Conservation (phyloP, 2,888 invertebrate genomes). For the Lasioglossum malachurum region DNA sequence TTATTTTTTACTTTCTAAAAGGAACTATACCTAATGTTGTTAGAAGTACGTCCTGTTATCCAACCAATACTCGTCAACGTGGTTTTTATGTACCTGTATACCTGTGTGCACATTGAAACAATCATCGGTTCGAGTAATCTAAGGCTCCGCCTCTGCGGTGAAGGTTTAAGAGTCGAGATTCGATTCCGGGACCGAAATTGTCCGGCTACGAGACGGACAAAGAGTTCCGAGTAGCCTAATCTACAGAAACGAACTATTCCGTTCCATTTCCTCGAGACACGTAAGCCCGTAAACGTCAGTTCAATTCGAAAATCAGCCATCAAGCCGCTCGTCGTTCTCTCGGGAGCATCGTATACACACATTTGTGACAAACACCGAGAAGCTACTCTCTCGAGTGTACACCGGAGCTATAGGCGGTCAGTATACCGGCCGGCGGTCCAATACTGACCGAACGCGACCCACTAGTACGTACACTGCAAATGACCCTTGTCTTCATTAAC, state of each 20-base stretch:
- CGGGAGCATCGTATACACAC: slow-evolving; percentile 7
- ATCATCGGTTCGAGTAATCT: neutral
- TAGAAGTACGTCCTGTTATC: too few species aligned
- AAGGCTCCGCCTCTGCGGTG: neutral
- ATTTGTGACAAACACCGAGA: slow-evolving; percentile 26
- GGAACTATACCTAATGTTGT: too few species aligned
- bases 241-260: neutral
- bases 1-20: too few species aligned
- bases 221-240: neutral
- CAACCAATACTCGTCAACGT: too few species aligned
- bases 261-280: neutral
- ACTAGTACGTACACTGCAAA: slow-evolving; percentile 16
- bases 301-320: neutral
- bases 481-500: slow-evolving; percentile 3
- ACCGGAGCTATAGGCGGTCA: slow-evolving; percentile 21
- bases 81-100: too few species aligned
- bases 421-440: slow-evolving; percentile 31
- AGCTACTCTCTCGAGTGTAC: neutral
- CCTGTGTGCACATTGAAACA: neutral
- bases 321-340: neutral
- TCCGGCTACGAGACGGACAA: neutral
- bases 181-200: neutral
- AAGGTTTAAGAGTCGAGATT: neutral
- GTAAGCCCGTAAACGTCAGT: neutral
- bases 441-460: slow-evolving; percentile 19